phyloP scores from a whole-genome alignment of 2,797 vertebrate genomes.

The Myripristis jacobus region DNA sequence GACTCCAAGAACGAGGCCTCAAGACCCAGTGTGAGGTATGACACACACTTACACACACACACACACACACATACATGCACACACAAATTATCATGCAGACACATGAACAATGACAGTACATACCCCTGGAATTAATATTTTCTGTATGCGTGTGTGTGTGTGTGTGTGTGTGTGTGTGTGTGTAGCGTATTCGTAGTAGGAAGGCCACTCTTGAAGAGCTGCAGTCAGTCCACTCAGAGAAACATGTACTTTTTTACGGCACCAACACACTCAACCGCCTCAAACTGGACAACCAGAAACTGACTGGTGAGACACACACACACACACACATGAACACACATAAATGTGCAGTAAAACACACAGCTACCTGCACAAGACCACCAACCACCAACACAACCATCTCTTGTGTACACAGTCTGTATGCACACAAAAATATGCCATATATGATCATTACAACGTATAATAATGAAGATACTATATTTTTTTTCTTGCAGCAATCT shows the following conservation, averaged over 20 bases:
- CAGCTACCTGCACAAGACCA: too few species aligned
- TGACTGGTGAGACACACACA: slow-evolving; percentile 62
- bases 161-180: slow-evolving; percentile 43
- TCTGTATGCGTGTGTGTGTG: slow-evolving; percentile 19
- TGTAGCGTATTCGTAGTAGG: slow-evolving; percentile 83
- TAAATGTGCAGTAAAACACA: not conserved
- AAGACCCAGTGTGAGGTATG: slow-evolving; percentile 90
- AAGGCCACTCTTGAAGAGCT: slow-evolving; percentile 91
- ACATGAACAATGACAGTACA: not conserved
- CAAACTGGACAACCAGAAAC: slow-evolving; percentile 88
- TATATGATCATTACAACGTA: too few species aligned
- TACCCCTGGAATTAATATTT: not conserved
- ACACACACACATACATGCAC: not conserved
- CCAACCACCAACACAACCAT: too few species aligned
- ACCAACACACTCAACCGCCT: slow-evolving; percentile 90
- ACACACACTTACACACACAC: not conserved
- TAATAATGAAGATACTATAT: slow-evolving; percentile 14
- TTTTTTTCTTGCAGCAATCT: slow-evolving; percentile 82
- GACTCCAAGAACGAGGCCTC: slow-evolving; percentile 90
- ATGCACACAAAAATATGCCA: too few species aligned
- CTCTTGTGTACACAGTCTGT: too few species aligned
- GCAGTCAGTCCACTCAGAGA: slow-evolving; percentile 87
- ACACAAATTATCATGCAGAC: slow-evolving; percentile 9
- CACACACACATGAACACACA: not conserved
- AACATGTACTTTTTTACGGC: slow-evolving; percentile 88